A percentile compares a stretch with the other conserved stretches of the same genome.
phyloP scores from a whole-genome alignment of 2,888 invertebrate species.

The Thera britannica region DNA sequence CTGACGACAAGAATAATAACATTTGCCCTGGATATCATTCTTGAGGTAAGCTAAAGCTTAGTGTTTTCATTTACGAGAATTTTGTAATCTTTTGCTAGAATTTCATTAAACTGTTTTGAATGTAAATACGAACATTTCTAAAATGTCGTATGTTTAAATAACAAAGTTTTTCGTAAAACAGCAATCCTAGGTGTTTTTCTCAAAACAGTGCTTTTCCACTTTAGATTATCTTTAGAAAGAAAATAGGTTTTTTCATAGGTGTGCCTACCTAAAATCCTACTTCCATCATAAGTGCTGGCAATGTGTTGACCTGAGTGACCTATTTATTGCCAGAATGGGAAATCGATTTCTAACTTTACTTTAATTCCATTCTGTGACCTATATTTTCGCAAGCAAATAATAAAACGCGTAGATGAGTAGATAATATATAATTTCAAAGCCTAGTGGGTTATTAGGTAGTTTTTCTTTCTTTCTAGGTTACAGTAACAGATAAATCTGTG shows the following conservation, averaged over 20 bases:
- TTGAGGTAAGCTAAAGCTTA: conserved; percentile 45
- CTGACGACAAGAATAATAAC: conserved; percentile 17
- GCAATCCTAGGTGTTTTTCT: not conserved
- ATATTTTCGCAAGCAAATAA: conserved; percentile 11
- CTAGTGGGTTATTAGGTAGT: too few species aligned
- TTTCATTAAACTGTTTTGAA: conserved; percentile 17
- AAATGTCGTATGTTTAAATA: not conserved
- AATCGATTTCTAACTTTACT: conserved; percentile 11
- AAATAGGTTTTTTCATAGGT: too few species aligned
- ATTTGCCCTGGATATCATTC: conserved; percentile 21
- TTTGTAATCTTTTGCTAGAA: not conserved
- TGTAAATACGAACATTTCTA: conserved; percentile 19
- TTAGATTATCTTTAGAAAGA: too few species aligned
- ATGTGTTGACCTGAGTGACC: conserved; percentile 37
- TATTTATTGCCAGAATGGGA: conserved; percentile 28
- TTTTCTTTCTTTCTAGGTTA: too few species aligned
- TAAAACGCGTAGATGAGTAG: too few species aligned
- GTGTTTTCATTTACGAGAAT: conserved; percentile 31
- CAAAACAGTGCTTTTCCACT: not conserved
- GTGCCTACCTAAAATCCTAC: not conserved
- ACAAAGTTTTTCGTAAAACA: too few species aligned
- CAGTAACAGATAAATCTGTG: too few species aligned
- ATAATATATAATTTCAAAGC: too few species aligned
- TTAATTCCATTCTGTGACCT: conserved; percentile 6
- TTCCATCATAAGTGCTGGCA: not conserved